These are phyloP conservation scores for Peromyscus maniculatus DNA, from an alignment of 2,113 vertebrate genomes.

Conservation along the genomic window DNA sequence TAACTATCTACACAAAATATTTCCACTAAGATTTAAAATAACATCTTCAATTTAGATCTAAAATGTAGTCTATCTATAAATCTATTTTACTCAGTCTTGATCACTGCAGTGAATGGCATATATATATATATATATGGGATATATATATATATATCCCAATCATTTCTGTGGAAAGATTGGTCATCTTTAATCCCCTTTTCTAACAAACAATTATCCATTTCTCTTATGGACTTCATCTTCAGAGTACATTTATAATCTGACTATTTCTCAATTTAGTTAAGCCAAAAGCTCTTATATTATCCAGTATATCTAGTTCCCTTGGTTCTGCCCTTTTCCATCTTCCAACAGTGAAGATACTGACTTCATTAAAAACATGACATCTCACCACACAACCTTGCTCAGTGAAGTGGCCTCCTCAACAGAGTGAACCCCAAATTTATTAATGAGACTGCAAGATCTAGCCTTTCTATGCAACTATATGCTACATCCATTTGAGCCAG, in stretches of 20 bases:
- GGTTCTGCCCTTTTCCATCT: neutral
- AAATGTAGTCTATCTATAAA: slow-evolving; percentile 32
- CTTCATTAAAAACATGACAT: neutral
- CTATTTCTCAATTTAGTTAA: neutral
- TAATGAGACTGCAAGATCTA: neutral
- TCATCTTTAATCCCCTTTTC: slow-evolving; percentile 25
- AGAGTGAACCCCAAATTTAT: slow-evolving; percentile 8
- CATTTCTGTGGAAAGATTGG: neutral
- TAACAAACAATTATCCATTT: slow-evolving; percentile 19
- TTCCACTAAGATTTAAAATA: slow-evolving; percentile 58
- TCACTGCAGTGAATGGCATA: neutral
- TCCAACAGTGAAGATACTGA: neutral
- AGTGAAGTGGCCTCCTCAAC: neutral
- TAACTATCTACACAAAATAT: neutral
- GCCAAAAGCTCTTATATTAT: neutral
- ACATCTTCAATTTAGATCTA: slow-evolving; percentile 16
- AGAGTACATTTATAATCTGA: slow-evolving; percentile 3
- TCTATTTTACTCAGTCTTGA: slow-evolving; percentile 5
- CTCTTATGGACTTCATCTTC: neutral
- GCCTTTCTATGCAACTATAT: neutral
- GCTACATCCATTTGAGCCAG: neutral
- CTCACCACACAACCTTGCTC: slow-evolving; percentile 13
- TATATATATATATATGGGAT: slow-evolving; percentile 54
- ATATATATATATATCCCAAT: slow-evolving; percentile 23
- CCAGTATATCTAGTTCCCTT: neutral